Base-by-base conservation (phyloP, 2,113 vertebrate species). In the Melanotaenia duboulayi region DNA sequence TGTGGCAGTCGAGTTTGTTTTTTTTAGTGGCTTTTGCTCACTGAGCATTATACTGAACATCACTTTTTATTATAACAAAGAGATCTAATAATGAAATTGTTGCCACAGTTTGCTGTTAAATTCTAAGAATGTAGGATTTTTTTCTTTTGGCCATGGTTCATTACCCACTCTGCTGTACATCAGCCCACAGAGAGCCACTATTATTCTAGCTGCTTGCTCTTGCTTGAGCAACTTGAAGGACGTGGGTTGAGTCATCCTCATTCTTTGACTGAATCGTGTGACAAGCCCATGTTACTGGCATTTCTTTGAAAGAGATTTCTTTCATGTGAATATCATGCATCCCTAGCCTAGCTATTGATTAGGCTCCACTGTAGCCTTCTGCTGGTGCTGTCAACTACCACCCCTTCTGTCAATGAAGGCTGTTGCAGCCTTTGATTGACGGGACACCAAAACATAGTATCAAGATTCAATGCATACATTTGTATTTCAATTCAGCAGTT, bases 261-360 rank as follows among this genome's bases (percentile, higher is more conserved):
- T 54, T 55, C 25, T 5, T 28, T 17, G 52, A 67, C 65, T 40
- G 39, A 74, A 60, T 44, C 32, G 32, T 22, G 59, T 23, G 42
- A 66, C 71, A 22, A 62, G 74, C 52, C 37, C 16, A 4, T 39
- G 7, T 75, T 28, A 8, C 23, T 54, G 51, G 6, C 12, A 25
- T 28, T 52, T 52, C 65, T 65, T 83, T 81, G 57, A 74, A 59
- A 35, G 73, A 12, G 73, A 12, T 0, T 10, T 17, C 61, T 64
- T n/a, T 57, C 74, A 82, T 81, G 49, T 68, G 44, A 39, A 42
- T 20, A 44, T 74, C 72, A 35, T 60, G 32, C 74, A 56, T 81
- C 52, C 61, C 72, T 70, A 42, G 68, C 68, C 39, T 54, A 51
- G 10, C 49, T 76, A 84, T 89, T 89, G 84, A 89, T 88, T 70